Conservation (phyloP, 2,888 invertebrate genomes). For the Nomada hirtipes region DNA sequence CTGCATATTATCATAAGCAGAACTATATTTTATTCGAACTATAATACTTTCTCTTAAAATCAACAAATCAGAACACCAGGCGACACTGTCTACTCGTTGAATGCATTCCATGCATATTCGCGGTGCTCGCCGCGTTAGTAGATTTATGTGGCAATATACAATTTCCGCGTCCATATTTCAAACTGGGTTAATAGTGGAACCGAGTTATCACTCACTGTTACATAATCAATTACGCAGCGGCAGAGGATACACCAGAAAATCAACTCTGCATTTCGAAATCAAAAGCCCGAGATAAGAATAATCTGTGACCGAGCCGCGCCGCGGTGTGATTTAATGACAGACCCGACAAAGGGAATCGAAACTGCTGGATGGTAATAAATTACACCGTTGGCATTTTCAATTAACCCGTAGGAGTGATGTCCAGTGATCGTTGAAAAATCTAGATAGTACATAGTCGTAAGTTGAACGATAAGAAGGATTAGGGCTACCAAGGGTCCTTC, state of each 20-base stretch:
- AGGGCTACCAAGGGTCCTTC: slow-evolving; percentile 32
- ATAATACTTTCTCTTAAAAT: neutral
- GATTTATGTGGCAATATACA: slow-evolving; percentile 13
- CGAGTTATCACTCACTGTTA: slow-evolving; percentile 24
- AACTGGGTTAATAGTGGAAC: slow-evolving; percentile 27
- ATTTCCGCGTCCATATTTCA: slow-evolving; percentile 29
- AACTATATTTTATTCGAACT: too few species aligned
- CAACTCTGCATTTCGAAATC: slow-evolving; percentile 19
- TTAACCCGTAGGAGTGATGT: slow-evolving; percentile 4
- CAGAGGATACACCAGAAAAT: neutral
- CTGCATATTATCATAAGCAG: too few species aligned
- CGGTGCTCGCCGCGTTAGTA: neutral
- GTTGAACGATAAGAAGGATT: slow-evolving; percentile 34
- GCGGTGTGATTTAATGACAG: slow-evolving; percentile 3
- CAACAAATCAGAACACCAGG: neutral
- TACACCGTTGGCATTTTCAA: slow-evolving; percentile 30
- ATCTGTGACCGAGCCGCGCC: neutral
- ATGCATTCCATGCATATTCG: neutral
- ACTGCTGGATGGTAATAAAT: neutral
- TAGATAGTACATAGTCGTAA: neutral
- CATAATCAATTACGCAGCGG: slow-evolving; percentile 12
- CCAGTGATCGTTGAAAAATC: neutral
- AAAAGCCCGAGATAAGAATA: slow-evolving; percentile 30
- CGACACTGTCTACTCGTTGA: neutral
- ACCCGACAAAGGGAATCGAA: neutral